phyloP scores from a whole-genome alignment of 2,113 vertebrate genomes.

The Stegostoma tigrinum region DNA sequence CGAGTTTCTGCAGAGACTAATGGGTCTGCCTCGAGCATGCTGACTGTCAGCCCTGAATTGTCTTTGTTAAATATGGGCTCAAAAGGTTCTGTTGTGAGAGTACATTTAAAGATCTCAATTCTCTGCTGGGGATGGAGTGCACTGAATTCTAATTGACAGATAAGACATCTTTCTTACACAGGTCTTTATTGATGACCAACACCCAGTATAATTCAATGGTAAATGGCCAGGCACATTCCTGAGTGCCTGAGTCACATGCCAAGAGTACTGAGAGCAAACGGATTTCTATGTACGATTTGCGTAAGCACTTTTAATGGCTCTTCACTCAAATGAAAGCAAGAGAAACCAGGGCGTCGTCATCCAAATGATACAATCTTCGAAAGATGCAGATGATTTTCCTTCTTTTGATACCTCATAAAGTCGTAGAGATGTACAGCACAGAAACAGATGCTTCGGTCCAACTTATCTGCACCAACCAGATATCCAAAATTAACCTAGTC shows the following conservation, averaged over 20 bases:
- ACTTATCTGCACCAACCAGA: no score
- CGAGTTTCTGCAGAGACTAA: neutral
- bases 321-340: neutral
- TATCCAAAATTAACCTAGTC: no score
- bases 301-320: neutral
- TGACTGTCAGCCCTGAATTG: neutral
- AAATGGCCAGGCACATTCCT: neutral
- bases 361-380: neutral
- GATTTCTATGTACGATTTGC: neutral
- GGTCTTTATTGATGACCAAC: neutral
- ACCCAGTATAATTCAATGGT: neutral
- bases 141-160: neutral
- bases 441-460: no score
- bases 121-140: neutral
- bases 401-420: no score
- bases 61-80: neutral
- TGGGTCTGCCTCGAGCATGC: neutral
- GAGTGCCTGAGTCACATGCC: conserved; percentile 7
- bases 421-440: no score
- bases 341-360: neutral
- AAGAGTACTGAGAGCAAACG: neutral
- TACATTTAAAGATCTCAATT: neutral
- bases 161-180: neutral
- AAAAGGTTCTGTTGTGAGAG: neutral
- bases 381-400: neutral